Base-by-base conservation (phyloP, 2,113 vertebrate species). In the Tretioscincus oriximinensis region DNA sequence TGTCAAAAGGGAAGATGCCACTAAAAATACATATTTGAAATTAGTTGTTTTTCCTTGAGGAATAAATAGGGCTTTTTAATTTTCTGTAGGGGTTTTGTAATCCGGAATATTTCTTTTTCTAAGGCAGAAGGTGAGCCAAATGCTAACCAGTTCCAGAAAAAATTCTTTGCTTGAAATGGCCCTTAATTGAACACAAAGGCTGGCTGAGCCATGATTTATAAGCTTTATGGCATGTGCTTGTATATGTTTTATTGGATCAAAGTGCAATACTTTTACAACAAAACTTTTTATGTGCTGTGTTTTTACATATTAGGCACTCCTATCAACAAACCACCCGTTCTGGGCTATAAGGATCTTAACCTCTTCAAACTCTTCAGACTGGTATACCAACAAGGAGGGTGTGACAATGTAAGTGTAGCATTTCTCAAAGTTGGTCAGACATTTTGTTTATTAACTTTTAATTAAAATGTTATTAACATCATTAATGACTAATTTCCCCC, bases 331-430 rank as follows among this genome's bases (percentile, higher is more conserved):
- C 97, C 98, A 90, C 98, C 98, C 4, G 98, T 99, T 82, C 85
- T 99, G 92, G 98, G 98, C 80, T 99, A 99, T 87, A 99, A 99
- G 93, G 98, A 99, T 90, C 96, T 99, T 86, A 99, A 99, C 91
- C 98, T 99, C 87, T 99, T 99, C 94, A 99, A 99, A 85, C 98
- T 99, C 88, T 99, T 98, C 91, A 94, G 98, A 83, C 94, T 99
- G 90, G 98, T 99, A 1, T 96, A 96, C 92, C 96, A 97, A 47
- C 97, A 96, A 85, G 98, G 98, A 81, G 98, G 98, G 92, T 99
- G 98, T 93, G 96, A 97, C 93, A 97, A 92, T 90, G 98, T 99
- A 92, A 97, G 96, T 92, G 26, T 71, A 54, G 7, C 8, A 49
- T 54, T 87, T 69, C 18, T 76, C 76, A 49, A 76, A 54, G n/a